These are phyloP conservation scores for Xyrauchen texanus DNA, from an alignment of 2,113 vertebrate genomes.

Conservation along the genomic window DNA sequence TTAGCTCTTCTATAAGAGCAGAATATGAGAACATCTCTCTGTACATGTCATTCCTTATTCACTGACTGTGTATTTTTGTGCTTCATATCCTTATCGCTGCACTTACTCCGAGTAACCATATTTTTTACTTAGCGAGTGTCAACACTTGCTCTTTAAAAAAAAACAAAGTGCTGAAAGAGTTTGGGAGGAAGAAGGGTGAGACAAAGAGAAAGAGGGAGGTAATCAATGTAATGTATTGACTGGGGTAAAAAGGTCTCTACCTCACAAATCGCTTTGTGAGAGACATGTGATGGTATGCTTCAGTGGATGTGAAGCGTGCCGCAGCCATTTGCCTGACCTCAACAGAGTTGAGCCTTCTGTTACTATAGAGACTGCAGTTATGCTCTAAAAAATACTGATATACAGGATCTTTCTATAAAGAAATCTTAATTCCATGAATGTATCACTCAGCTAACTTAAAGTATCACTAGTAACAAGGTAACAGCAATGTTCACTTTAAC, in stretches of 20 bases:
- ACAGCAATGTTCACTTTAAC: too few relatives aligned
- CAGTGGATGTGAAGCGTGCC: not conserved
- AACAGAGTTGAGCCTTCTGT: not conserved
- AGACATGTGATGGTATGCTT: not conserved
- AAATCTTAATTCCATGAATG: too few relatives aligned
- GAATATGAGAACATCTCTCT: not conserved
- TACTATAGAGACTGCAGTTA: too few relatives aligned
- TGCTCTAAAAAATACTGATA: too few relatives aligned
- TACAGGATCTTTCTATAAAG: too few relatives aligned
- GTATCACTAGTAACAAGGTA: too few relatives aligned
- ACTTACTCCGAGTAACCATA: not conserved
- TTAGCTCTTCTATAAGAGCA: too few relatives aligned
- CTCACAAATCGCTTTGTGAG: conserved; percentile 11
- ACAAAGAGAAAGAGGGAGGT: conserved; percentile 5
- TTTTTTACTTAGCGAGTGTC: not conserved
- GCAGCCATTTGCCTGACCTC: not conserved
- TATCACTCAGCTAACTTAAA: too few relatives aligned
- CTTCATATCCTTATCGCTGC: not conserved
- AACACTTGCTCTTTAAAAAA: conserved; percentile 4
- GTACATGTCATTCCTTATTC: too few relatives aligned
- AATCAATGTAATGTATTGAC: conserved; percentile 15
- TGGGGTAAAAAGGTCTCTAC: conserved; percentile 11
- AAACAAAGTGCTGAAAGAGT: not conserved
- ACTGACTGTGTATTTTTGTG: too few relatives aligned
- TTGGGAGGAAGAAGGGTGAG: not conserved